A percentile compares a stretch with the other conserved stretches of the same genome.
Conservation (phyloP, 2,888 invertebrate species). For the Ichneumoninae sp. region DNA sequence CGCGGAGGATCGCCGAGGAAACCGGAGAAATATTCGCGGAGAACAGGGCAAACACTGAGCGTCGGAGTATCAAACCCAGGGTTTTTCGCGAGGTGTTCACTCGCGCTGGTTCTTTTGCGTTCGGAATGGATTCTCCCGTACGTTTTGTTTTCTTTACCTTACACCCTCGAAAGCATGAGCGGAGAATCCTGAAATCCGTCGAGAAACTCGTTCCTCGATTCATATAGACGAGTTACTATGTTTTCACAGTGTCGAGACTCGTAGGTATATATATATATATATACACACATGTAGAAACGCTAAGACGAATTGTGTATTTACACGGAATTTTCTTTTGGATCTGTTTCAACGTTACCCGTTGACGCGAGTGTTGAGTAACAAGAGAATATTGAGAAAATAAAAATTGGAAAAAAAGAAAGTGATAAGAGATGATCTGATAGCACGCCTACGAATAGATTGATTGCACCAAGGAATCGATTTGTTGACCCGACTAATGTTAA, state of each 20-base stretch:
- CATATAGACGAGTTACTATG: constrained; percentile 3
- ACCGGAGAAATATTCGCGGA: constrained; percentile 31
- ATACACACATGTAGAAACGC: not conserved
- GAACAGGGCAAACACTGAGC: constrained; percentile 26
- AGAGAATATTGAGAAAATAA: not conserved
- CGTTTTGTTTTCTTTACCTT: not conserved
- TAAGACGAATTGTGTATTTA: constrained; percentile 8
- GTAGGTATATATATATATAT: not conserved
- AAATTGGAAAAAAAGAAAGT: not conserved
- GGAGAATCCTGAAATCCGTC: not conserved
- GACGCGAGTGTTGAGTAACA: constrained; percentile 3
- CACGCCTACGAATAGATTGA: no score
- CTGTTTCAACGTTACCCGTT: not conserved
- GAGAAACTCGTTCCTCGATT: constrained; percentile 10
- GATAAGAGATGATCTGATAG: constrained; percentile 5
- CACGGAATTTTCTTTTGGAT: constrained; percentile 7
- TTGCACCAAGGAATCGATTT: no score
- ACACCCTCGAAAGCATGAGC: not conserved
- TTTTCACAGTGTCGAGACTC: not conserved
- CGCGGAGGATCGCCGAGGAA: constrained; percentile 3
- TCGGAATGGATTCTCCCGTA: not conserved
- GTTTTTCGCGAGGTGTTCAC: not conserved
- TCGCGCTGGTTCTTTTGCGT: constrained; percentile 6
- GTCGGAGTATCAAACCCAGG: constrained; percentile 29
- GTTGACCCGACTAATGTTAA: no score